Base-by-base conservation (phyloP, 2,797 vertebrate genomes). In the Benthosema pterotum region DNA sequence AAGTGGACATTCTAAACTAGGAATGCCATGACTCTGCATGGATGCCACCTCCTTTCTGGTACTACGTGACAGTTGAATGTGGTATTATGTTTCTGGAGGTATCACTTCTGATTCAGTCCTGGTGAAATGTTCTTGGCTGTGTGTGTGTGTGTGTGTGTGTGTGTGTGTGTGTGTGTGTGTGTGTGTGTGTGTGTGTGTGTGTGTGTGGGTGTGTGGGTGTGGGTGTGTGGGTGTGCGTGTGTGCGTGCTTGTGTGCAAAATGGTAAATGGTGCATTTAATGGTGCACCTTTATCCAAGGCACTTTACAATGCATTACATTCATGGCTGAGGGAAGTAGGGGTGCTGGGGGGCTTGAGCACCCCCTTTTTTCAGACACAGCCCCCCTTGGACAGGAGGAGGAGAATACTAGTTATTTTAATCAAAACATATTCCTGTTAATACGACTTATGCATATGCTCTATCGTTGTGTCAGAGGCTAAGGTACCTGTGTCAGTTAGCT, bases 31-130 rank as follows among this genome's bases (percentile, higher is more conserved):
- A 46, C 45, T 32, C 38, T 11, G 42, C 17, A 50, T 68, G 67
- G 78, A 86, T 82, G 83, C 74, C 70, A 84, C 80, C 59, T 16
- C 60, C 58, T 52, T 57, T 76, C 71, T 70, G 69, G 8, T 38
- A 38, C 32, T 38, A 9, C 87, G 79, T 84, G 79, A 84, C 72
- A 49, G 72, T 28, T 81, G 80, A 84, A 80, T 85, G 43, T 60
- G n/a, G 60, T 76, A 81, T 85, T 79, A 46, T 75, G 83, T 91
- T 88, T 88, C 86, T 84, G 74, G 74, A 77, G 70, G 56, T 74
- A 60, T 79, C 70, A 58, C 49, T 38, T 87, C 69, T 82, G 72
- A 83, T 86, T 77, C 77, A 81, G 67, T 71, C 68, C 63, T 72
- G 88, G 63, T 85, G 84, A 91, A 83, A 85, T 83, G 58, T 81